Base-by-base conservation (phyloP, 2,797 vertebrate species). In the Triplophysa bombifrons region DNA sequence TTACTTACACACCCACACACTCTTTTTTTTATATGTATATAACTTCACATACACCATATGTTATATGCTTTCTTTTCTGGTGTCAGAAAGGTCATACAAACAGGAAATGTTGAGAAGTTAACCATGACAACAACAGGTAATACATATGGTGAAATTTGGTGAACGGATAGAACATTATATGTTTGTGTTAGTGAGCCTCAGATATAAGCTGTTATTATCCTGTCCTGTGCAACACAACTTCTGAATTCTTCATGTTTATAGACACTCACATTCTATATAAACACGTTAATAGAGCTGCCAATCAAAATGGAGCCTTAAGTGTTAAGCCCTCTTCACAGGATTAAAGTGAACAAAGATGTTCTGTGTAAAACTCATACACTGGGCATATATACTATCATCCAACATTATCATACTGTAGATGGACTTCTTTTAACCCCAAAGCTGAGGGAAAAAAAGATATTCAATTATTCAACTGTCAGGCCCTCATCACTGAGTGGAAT, bases 251-350 rank as follows among this genome's bases (percentile, higher is more conserved):
- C n/a, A 50, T 61, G 75, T 70, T 77, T 70, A 70, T 48, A 61
- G 66, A 70, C 58, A 71, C 46, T 70, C 58, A 55, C 34, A 65
- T 65, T 65, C 19, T 27, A 72, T 44, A 69, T 50, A 69, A 69
- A 60, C 55, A 77, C 25, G 55, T 69, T 77, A 50, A 69, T 12
- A 69, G 65, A 77, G 65, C 19, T 69, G 75, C 30, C 41, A 10
- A 19, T 77, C 65, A 61, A 69, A 60, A 50, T 61, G 9, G 48
- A 50, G 25, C 44, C n/a, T 48, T 17, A 34, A 12, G 22, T 48
- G 16, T 48, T 69, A 48, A 60, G 38, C 51, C 64, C 65, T 68
- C 22, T 60, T 68, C 68, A 76, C 25, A 48, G 65, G 46, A 17
- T 60, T 9, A 20, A 19, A 30, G 41, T 34, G 55, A 68, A 76